phyloP scores from a whole-genome alignment of 1,140 invertebrate genomes.

The Diabrotica undecimpunctata region DNA sequence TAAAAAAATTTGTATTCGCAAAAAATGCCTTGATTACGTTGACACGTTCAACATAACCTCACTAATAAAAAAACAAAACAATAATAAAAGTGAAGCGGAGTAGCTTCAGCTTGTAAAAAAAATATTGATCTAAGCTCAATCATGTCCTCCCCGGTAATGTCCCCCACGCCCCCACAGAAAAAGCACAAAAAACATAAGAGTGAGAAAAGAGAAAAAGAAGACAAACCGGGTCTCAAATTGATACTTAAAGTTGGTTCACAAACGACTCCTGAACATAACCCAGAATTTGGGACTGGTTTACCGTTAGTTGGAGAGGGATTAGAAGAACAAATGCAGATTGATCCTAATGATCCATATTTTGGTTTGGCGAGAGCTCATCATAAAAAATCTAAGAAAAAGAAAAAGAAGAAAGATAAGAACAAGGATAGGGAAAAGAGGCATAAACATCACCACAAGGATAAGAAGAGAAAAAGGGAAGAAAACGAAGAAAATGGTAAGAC shows the following conservation, averaged over 20 bases:
- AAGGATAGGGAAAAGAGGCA: slow-evolving; percentile 63
- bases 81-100: too few relatives aligned
- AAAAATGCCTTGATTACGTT: too few relatives aligned
- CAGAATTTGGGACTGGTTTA: slow-evolving; percentile 47
- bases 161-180: slow-evolving; percentile 44
- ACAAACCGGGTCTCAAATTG: slow-evolving; percentile 66
- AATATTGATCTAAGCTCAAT: not conserved
- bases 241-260: slow-evolving; percentile 78
- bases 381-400: slow-evolving; percentile 69
- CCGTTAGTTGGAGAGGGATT: slow-evolving; percentile 27
- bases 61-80: too few relatives aligned
- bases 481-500: slow-evolving; percentile 29
- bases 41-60: too few relatives aligned
- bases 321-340: slow-evolving; percentile 26
- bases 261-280: slow-evolving; percentile 66
- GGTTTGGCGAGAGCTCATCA: slow-evolving; percentile 36
- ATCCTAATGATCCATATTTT: slow-evolving; percentile 35
- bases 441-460: slow-evolving; percentile 71
- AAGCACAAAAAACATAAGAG: slow-evolving; percentile 75
- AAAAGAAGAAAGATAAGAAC: slow-evolving; percentile 70
- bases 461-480: slow-evolving; percentile 57
- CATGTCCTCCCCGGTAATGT: slow-evolving; percentile 22
- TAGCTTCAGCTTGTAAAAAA: too few relatives aligned
- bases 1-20: too few relatives aligned
- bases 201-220: slow-evolving; percentile 59